A percentile compares a stretch with the other conserved stretches of the same genome.
Evolutionary conservation across 2,113 vertebrate genomes (phyloP).

Genomic region (Coryphaenoides rupestris): DNA sequence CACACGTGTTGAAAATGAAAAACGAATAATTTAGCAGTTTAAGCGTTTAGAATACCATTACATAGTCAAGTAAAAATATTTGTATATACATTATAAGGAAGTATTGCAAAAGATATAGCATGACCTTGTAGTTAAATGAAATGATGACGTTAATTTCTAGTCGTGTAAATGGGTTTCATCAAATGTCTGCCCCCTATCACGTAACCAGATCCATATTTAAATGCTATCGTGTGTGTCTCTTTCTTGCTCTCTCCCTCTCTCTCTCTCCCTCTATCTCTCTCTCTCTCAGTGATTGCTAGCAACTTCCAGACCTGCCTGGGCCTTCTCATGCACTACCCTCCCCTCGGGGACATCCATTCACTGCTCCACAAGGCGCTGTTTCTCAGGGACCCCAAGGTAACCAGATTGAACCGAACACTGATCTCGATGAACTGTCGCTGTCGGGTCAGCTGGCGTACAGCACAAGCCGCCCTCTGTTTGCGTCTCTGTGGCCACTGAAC

Average conservation of each 20-base stretch:
- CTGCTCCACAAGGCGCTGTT: constrained; percentile 95
- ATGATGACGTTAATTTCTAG: too few species aligned
- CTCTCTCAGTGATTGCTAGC: constrained; percentile 89
- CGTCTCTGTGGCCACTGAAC: constrained; percentile 28
- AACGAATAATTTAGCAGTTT: too few species aligned
- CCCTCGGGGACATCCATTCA: constrained; percentile 88
- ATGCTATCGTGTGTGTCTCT: neutral
- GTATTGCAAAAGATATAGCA: too few species aligned
- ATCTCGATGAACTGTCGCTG: neutral
- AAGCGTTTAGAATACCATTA: too few species aligned
- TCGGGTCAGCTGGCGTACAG: neutral
- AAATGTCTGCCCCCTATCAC: too few species aligned
- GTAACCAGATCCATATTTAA: too few species aligned
- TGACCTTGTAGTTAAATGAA: too few species aligned
- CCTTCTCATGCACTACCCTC: constrained; percentile 97
- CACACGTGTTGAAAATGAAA: too few species aligned
- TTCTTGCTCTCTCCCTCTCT: neutral
- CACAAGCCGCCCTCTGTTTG: constrained; percentile 1
- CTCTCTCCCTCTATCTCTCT: too few species aligned
- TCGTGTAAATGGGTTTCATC: too few species aligned
- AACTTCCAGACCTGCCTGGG: constrained; percentile 98
- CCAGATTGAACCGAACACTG: neutral
- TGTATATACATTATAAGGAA: too few species aligned
- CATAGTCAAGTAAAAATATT: too few species aligned
- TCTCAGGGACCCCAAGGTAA: constrained; percentile 96